A percentile compares a stretch with the other conserved stretches of the same genome.
Conservation (phyloP, 2,888 invertebrate genomes). For the Morpho helenor region DNA sequence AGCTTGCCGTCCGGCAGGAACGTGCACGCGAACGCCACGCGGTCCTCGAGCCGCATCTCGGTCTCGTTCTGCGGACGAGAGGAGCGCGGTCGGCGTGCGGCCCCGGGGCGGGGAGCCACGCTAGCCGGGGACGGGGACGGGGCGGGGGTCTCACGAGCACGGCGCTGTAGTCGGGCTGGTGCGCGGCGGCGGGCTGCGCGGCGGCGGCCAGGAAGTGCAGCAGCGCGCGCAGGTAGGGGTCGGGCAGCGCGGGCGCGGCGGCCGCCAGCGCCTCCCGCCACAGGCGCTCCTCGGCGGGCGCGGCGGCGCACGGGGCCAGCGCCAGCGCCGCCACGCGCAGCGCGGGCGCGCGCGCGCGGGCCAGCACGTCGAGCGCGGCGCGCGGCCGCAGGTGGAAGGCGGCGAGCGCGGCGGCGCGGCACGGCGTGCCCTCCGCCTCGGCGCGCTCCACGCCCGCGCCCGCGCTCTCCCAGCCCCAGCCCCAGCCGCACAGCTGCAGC, state of each 20-base stretch:
- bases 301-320: slow-evolving; percentile 89
- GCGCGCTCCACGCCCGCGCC: slow-evolving; percentile 77
- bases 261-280: slow-evolving; percentile 90
- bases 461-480: slow-evolving; percentile 85
- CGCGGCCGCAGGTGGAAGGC: slow-evolving; percentile 93
- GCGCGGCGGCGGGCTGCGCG: slow-evolving; percentile 75
- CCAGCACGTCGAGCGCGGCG: slow-evolving; percentile 91
- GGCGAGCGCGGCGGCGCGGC: slow-evolving; percentile 93
- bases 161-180: slow-evolving; percentile 38
- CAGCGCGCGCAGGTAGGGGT: slow-evolving; percentile 94
- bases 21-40: slow-evolving; percentile 94
- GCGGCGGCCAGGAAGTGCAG: slow-evolving; percentile 94
- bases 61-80: slow-evolving; percentile 82
- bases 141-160: slow-evolving; percentile 41
- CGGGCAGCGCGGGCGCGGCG: slow-evolving; percentile 88
- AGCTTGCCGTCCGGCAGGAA: slow-evolving; percentile 90
- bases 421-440: slow-evolving; percentile 85
- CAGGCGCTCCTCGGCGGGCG: slow-evolving; percentile 88
- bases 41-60: slow-evolving; percentile 91
- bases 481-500: slow-evolving; percentile 94
- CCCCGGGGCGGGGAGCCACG: slow-evolving; percentile 75
- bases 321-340: slow-evolving; percentile 78
- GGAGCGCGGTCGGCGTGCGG: slow-evolving; percentile 28
- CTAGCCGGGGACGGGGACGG: slow-evolving; percentile 82
- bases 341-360: slow-evolving; percentile 78